Evolutionary conservation across 2,797 vertebrate genomes (phyloP).

Genomic region (Galago senegalensis): DNA sequence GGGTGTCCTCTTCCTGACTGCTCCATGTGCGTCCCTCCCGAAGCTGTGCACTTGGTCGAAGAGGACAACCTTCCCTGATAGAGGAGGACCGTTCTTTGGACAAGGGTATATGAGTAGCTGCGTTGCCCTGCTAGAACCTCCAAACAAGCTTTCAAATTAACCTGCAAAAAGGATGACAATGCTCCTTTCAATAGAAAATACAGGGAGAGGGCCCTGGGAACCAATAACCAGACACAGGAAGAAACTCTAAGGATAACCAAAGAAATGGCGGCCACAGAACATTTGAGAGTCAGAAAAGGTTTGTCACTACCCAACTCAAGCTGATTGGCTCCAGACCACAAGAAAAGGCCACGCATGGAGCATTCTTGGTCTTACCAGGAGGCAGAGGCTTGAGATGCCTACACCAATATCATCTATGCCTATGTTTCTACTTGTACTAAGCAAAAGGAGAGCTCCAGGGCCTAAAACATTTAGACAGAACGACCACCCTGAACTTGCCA

Average conservation of each 20-base stretch:
- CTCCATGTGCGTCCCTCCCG: too few relatives aligned
- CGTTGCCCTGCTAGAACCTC: too few relatives aligned
- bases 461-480: neutral
- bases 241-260: neutral
- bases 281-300: neutral
- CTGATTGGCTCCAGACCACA: fast-evolving
- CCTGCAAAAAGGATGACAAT: neutral
- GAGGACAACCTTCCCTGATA: too few relatives aligned
- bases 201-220: neutral
- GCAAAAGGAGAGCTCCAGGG: neutral
- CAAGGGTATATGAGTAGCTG: too few relatives aligned
- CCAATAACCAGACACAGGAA: neutral
- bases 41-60: too few relatives aligned
- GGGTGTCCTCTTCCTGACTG: too few relatives aligned
- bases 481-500: neutral
- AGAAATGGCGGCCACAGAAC: neutral
- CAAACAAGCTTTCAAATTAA: neutral
- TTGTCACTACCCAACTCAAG: too few relatives aligned
- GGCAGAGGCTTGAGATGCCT: neutral
- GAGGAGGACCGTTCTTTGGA: too few relatives aligned
- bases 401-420: neutral
- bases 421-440: neutral
- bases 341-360: neutral
- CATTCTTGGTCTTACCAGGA: neutral
- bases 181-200: neutral